phyloP scores from a whole-genome alignment of 1,140 invertebrate genomes.

The Semibalanus balanoides region DNA sequence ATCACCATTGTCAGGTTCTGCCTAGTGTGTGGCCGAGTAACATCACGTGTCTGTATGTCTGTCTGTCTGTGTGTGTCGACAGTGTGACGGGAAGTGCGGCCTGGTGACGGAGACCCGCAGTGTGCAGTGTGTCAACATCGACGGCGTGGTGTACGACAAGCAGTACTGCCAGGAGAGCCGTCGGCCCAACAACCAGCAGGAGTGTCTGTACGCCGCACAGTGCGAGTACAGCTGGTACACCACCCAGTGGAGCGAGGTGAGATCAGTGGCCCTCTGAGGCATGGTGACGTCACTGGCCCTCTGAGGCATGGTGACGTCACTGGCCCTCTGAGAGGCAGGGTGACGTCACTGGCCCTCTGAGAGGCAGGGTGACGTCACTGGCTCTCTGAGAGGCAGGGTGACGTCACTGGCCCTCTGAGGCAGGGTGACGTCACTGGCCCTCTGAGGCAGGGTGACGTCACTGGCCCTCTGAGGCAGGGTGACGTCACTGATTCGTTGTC shows the following conservation, averaged over 20 bases:
- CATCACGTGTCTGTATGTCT: not conserved
- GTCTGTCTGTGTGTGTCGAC: not conserved
- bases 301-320: no score
- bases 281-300: no score
- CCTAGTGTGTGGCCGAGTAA: no score
- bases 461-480: no score
- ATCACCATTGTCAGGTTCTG: no score
- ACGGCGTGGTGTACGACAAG: conserved; percentile 52
- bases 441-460: no score
- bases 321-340: not conserved
- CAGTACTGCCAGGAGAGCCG: conserved; percentile 44
- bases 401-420: no score
- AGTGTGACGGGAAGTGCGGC: conserved; percentile 56
- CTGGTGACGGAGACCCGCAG: conserved; percentile 53
- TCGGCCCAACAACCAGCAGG: conserved; percentile 40
- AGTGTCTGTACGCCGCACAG: conserved; percentile 38
- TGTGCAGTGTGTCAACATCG: conserved; percentile 54
- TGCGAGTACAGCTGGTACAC: conserved; percentile 73
- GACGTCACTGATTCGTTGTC: no score
- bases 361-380: no score
- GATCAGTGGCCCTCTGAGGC: not conserved
- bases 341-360: no score
- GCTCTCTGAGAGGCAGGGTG: no score
- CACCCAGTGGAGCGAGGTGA: conserved; percentile 41
- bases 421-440: no score